Base-by-base conservation (phyloP, 2,113 vertebrate genomes). In the Rhombomys opimus region DNA sequence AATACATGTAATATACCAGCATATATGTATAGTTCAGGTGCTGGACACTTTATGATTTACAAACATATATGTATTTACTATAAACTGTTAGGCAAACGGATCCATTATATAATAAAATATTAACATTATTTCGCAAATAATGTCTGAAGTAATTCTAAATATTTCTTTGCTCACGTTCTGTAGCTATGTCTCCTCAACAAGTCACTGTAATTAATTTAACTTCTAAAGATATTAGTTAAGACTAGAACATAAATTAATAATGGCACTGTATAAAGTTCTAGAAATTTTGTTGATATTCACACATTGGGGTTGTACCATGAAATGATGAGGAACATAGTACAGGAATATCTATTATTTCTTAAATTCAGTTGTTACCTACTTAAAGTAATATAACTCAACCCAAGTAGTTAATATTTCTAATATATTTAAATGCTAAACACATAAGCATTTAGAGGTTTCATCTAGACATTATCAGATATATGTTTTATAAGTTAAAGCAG, bases 181-280 rank as follows among this genome's bases (percentile, higher is more conserved):
- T 41, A 18, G 50, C 2, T 4, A 75, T 59, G 46, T 35, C 2
- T 73, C 4, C 77, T 87, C 27, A 38, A 91, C 68, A 96, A 94
- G n/a, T 27, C 2, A 81, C 25, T 87, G 9, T 84, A 82, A 65
- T 94, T 95, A 93, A 94, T 90, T 68, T 98, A 89, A 27, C 2
- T 67, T 41, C 73, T 32, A 61, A 95, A 46, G 10, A 67, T 38
- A 59, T 11, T 86, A 96, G 68, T 78, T 91, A 93, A 98, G 77
- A 65, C 0, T 92, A 75, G 38, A 95, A 97, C 35, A 85, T 82
- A 87, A 75, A 70, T 87, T 75, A 95, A 76, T 81, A 92, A 68
- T 41, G 20, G 0, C 22, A 81, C 17, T 11, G 81, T 67, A 1
- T 61, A n/a, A 94, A 18, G 12, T 88, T 95, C 89, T 15, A 6